Evolutionary conservation across 1,140 invertebrate species (phyloP), one percentile per base, ranked within the genome.

Genomic region (Drosophila kikkawai): DNA sequence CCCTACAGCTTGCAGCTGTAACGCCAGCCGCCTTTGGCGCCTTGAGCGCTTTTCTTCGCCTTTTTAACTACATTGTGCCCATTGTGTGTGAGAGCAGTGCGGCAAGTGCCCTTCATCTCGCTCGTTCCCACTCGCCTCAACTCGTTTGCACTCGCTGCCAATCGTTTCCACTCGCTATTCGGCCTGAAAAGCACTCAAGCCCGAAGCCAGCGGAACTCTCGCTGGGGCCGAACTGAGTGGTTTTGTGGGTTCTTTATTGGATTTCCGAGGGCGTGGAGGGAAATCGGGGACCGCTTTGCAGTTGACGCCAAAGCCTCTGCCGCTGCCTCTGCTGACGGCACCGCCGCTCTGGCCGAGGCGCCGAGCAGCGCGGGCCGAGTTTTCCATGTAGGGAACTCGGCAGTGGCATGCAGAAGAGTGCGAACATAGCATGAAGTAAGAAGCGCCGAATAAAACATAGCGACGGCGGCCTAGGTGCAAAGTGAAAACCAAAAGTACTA

Each of bases 391-490:
- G 84, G 84, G 77, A 78, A 88, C 77, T 80, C 85, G 81, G 80
- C 84, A 88, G 84, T 87, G 80, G 74, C 85, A 76, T 76, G 79
- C 84, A 87, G 85, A 88, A 88, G 85, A 88, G 85, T 88, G 85
- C 85, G 85, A 88, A 90, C 85, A 90, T 88, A 88, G 85, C 84
- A 87, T 79, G 84, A 88, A 87, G 84, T 87, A 87, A 87, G 84
- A 88, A 88, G 84, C 84, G 84, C 85, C 77, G 80, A 71, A 83
- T 82, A 70, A 87, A 87, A 83, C 79, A 79, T 82, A 79, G 61
- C 84, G 44, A 80, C 81, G 75, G 75, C 81, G 75, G 75, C 42
- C 74, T 77, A 60, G 75, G 74, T 78, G 83, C 68, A 82, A 82
- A 86, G 83, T 86, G 83, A 86, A 86, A 80, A 73, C 57, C 69